Conservation (phyloP, 2,888 invertebrate genomes). For the Romanomermis culicivorax region DNA sequence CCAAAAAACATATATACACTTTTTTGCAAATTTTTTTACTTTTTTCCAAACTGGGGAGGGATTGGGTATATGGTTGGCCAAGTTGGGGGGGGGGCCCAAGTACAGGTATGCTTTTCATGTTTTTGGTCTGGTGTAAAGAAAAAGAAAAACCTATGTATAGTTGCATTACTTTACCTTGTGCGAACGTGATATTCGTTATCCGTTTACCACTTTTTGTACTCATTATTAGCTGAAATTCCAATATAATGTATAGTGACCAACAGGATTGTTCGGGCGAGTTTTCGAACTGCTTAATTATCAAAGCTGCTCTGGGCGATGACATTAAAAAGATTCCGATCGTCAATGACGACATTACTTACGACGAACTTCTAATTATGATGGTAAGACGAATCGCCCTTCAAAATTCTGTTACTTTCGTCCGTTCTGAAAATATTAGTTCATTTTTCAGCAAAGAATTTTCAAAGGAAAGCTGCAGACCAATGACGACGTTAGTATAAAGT, state of each 20-base stretch:
- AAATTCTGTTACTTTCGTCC: background rate
- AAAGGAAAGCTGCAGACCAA: conserved; percentile 40
- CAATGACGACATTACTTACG: conserved; percentile 37
- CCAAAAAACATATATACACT: too few relatives aligned
- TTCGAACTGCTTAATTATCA: conserved; percentile 21
- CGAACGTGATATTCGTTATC: too few relatives aligned
- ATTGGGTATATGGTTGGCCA: too few relatives aligned
- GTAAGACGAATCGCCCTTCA: background rate
- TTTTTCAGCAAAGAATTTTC: conserved; percentile 41
- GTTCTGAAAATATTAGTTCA: background rate
- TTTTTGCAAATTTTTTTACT: too few relatives aligned
- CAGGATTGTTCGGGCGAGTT: background rate
- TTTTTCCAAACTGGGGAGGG: too few relatives aligned
- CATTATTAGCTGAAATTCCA: too few relatives aligned
- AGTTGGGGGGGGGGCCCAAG: too few relatives aligned
- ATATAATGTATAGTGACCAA: background rate
- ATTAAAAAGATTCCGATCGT: conserved; percentile 47
- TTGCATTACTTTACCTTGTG: too few relatives aligned
- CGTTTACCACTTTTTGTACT: too few relatives aligned
- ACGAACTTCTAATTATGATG: conserved; percentile 49
- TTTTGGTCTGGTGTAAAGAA: too few relatives aligned
- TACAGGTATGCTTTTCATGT: too few relatives aligned
- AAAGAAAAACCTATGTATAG: too few relatives aligned
- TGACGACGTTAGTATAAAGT: conserved; percentile 48
- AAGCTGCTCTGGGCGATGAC: conserved; percentile 43